Conservation (phyloP, 2,888 invertebrate species). For the Micoletzkya japonica region DNA sequence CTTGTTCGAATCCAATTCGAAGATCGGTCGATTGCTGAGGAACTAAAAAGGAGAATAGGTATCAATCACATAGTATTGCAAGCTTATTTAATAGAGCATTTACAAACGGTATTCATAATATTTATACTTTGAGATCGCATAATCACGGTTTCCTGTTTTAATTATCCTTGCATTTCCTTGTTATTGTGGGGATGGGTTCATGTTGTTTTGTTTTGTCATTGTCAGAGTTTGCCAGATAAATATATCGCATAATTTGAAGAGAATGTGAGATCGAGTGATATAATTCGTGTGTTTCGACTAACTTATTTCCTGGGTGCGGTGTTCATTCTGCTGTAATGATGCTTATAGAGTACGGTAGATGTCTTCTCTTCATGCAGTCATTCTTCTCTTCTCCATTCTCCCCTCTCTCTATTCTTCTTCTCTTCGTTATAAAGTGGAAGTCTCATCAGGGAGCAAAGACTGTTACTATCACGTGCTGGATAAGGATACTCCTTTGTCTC, state of each 20-base stretch:
- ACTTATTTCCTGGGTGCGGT: too few species aligned
- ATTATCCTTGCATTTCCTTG: not conserved
- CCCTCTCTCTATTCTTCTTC: not conserved
- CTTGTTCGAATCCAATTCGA: constrained; percentile 74
- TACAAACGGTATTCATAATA: too few species aligned
- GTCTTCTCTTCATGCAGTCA: not conserved
- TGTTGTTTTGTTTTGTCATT: too few species aligned
- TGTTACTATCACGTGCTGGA: not conserved
- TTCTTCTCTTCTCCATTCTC: constrained; percentile 4
- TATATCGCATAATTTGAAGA: too few species aligned
- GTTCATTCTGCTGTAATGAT: not conserved
- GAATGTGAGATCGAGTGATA: too few species aligned
- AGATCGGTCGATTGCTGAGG: constrained; percentile 58
- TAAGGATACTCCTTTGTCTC: not conserved
- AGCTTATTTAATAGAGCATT: too few species aligned
- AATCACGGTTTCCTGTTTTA: constrained; percentile 16
- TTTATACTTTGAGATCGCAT: too few species aligned
- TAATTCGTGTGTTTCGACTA: too few species aligned
- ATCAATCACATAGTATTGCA: constrained; percentile 4
- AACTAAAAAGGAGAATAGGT: too few species aligned
- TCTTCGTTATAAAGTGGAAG: constrained; percentile 2
- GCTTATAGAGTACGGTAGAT: too few species aligned
- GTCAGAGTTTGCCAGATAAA: too few species aligned
- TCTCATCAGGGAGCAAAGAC: not conserved
- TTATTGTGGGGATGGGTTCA: too few species aligned